Evolutionary conservation across 1,140 invertebrate species (phyloP).

Genomic region (Macrosteles quadrilineatus): DNA sequence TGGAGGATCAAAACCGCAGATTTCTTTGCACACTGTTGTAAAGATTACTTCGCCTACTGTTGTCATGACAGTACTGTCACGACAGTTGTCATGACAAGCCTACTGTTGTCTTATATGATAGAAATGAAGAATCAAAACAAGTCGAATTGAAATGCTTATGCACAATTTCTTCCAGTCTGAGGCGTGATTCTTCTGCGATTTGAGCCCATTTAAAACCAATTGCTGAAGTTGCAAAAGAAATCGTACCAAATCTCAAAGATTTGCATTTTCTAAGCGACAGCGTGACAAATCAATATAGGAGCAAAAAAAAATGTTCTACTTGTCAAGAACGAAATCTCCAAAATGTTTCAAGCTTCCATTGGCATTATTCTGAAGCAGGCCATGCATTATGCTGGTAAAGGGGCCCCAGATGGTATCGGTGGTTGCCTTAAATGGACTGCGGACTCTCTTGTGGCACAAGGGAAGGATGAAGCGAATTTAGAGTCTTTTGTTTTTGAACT

Average conservation of each 20-base stretch:
- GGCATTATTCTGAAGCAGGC: conserved; percentile 40
- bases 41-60: no score
- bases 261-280: conserved; percentile 29
- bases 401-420: conserved; percentile 41
- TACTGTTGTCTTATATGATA: conserved; percentile 29
- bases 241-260: conserved; percentile 31
- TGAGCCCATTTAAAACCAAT: conserved; percentile 48
- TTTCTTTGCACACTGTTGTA: no score
- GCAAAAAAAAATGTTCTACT: conserved; percentile 30
- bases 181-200: conserved; percentile 44
- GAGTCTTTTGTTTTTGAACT: conserved; percentile 20
- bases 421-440: conserved; percentile 38
- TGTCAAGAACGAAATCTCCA: conserved; percentile 30
- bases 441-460: conserved; percentile 36
- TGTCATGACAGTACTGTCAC: no score
- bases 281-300: conserved; percentile 14
- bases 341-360: conserved; percentile 34
- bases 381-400: conserved; percentile 44
- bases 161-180: conserved; percentile 47
- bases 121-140: conserved; percentile 18
- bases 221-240: conserved; percentile 41
- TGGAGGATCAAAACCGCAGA: no score
- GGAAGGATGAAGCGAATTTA: conserved; percentile 35
- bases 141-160: conserved; percentile 45
- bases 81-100: no score